Evolutionary conservation across 2,888 invertebrate species (phyloP), one percentile per base, ranked within the genome.

Genomic region (Dusona sp.): DNA sequence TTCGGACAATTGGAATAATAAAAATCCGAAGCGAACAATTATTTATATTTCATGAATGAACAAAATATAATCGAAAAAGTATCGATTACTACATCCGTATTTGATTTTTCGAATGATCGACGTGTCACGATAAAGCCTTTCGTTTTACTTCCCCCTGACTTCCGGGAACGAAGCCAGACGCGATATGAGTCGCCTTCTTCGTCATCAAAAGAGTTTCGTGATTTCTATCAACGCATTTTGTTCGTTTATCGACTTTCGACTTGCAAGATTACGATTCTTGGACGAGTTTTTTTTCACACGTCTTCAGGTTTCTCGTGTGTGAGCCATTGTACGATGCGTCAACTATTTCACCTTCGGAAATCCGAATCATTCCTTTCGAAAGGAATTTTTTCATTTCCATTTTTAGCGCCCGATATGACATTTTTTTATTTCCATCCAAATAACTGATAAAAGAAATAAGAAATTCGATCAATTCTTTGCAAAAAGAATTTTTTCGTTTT

Each of bases 141-240:
- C 51, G 51, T 19, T 45, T 13, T 13, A 68, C 68, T 75, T 64
- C 29, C 64, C 33, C 16, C 38, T 51, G 54, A 45, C 38, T 67
- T 78, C 78, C 29, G 51, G 65, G 51, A 78, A 78, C 78, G 54
- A 78, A 51, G 54, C 51, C 51, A 67, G 45, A 33, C 25, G 67
- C 25, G 67, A 78, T 54, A 78, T 25, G 78, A 78, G 67, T 38
- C 51, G 77, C 61, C 51, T 48, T 42, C 16, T 22, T 75, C 68
- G 42, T 42, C 68, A 33, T 70, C 70, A 19, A 19, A 64, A 75
- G 75, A 45, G 45, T 65, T n/a, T 48, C 22, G 22, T 33, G 48
- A 65, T 77, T 65, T 33, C 33, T 29, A 48, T 65, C 77, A 33
- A 65, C 77, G 29, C 65, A 19, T 8, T 29, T 11, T 19, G 11